Base-by-base conservation (phyloP, 2,888 invertebrate genomes). In the Bombylius major region DNA sequence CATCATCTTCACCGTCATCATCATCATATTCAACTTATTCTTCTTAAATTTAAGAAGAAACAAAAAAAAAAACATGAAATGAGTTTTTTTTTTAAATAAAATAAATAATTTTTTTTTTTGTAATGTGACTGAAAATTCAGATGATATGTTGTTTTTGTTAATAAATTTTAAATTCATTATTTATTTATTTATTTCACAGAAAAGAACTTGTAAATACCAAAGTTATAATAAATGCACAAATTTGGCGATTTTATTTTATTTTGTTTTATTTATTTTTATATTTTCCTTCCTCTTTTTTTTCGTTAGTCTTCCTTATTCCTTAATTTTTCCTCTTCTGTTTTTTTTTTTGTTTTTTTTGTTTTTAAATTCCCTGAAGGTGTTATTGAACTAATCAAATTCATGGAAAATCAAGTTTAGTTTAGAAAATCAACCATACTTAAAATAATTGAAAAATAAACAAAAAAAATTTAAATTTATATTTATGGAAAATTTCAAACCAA, bases 1-100 rank as follows among this genome's bases (percentile, higher is more conserved):
- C 67, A 54, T 58, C 69, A 33, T 58, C 62, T 23, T 62, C 69
- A 42, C 52, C 56, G 23, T 51, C 50, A 45, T 51, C 57, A n/a
- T 53, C 57, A 39, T 45, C 58, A 12, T 59, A 59, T 33, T 58
- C 56, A 13, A 51, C 59, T n/a, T 55, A 57, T 39, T 32, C 46
- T 14, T 53, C 55, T 33, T 57, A 55, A 39, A 32, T 31, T 33
- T 13, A 23, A 36, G 36, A 36, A 36, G 36, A 36, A 6, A 36
- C 8, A 36, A 36, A 36, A 36, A 5, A 23, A 33, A 36, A 46
- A n/a, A 9, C 8, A n/a, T n/a, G 5, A 32, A 11, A 53, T 13
- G 39, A 53, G 23, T 31, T 9, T 9, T 39, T 39, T 39, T 11
- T 5, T 5, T 51, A 31, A 9, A 12, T 45, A 44, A 44, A 51